Conservation (phyloP, 2,113 vertebrate genomes). For the Lutjanus erythropterus region DNA sequence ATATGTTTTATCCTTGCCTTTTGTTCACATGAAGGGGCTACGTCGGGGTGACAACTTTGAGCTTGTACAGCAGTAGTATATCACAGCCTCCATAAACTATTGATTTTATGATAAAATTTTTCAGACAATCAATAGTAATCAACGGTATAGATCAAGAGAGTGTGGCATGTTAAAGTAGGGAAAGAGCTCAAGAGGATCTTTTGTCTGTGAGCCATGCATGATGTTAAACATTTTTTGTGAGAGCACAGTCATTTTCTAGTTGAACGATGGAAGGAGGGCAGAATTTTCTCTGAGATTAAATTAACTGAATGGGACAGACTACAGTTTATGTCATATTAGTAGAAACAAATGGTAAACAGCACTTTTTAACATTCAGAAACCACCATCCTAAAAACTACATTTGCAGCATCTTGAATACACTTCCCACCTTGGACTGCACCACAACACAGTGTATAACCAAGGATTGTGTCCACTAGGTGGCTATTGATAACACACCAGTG, state of each 20-base stretch:
- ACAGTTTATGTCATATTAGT: neutral
- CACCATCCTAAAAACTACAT: neutral
- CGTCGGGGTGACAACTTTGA: conserved; percentile 85
- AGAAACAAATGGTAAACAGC: neutral
- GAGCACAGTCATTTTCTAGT: conserved; percentile 27
- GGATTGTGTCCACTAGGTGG: conserved; percentile 30
- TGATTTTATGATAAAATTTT: conserved; percentile 93
- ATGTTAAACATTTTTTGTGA: conserved; percentile 19
- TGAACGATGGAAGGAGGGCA: neutral
- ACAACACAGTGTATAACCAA: conserved; percentile 29
- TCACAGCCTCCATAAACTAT: conserved; percentile 89
- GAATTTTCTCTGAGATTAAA: neutral
- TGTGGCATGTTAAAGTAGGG: conserved; percentile 84
- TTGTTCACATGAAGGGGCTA: conserved; percentile 87
- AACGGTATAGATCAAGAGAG: conserved; percentile 89
- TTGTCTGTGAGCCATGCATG: conserved; percentile 68
- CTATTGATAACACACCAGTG: conserved; percentile 55
- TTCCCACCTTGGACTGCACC: conserved; percentile 19
- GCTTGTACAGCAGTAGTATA: conserved; percentile 85
- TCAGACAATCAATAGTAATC: conserved; percentile 90
- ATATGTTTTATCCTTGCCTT: conserved; percentile 88
- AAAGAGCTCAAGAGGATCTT: conserved; percentile 82
- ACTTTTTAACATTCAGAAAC: neutral
- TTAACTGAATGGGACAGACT: neutral
- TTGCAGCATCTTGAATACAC: conserved; percentile 35